These are phyloP conservation scores for Amyelois transitella DNA, from an alignment of 1,140 invertebrate genomes.

Conservation along the genomic window DNA sequence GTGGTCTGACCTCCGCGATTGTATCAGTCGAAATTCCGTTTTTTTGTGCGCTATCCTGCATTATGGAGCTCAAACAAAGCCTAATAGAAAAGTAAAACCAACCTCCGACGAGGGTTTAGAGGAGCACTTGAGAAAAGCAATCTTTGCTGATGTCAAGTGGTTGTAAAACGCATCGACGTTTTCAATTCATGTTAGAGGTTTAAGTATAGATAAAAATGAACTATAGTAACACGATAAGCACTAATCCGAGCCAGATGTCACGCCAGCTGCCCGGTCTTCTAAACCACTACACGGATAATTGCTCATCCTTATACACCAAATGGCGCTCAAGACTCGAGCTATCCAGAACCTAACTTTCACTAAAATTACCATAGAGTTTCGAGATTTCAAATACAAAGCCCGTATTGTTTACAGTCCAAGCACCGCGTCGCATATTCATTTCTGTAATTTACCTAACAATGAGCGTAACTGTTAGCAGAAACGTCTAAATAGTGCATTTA, in stretches of 20 bases:
- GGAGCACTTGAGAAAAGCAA: constrained; percentile 4
- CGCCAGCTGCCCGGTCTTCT: constrained; percentile 55
- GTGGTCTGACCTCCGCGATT: constrained; percentile 42
- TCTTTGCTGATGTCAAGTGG: background rate
- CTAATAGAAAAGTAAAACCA: constrained; percentile 20
- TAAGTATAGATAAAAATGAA: constrained; percentile 30
- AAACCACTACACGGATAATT: constrained; percentile 64
- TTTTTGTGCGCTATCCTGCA: constrained; percentile 33
- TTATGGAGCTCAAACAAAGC: constrained; percentile 19
- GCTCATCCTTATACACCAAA: constrained; percentile 51
- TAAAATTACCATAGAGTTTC: constrained; percentile 1
- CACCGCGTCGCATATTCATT: constrained; percentile 32
- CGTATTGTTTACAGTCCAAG: constrained; percentile 23
- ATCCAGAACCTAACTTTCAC: background rate
- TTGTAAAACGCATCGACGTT: background rate
- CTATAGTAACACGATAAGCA: constrained; percentile 43
- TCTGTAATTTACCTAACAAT: constrained; percentile 63
- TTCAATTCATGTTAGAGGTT: constrained; percentile 21
- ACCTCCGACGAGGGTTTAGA: constrained; percentile 2
- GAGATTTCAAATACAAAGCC: constrained; percentile 10
- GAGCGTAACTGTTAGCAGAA: constrained; percentile 42
- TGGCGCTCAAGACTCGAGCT: constrained; percentile 25
- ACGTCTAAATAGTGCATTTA: constrained; percentile 64
- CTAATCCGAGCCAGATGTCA: constrained; percentile 57
- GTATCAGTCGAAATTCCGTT: constrained; percentile 39